Base-by-base conservation (phyloP, 1,140 invertebrate species). In the Dinoponera quadriceps region DNA sequence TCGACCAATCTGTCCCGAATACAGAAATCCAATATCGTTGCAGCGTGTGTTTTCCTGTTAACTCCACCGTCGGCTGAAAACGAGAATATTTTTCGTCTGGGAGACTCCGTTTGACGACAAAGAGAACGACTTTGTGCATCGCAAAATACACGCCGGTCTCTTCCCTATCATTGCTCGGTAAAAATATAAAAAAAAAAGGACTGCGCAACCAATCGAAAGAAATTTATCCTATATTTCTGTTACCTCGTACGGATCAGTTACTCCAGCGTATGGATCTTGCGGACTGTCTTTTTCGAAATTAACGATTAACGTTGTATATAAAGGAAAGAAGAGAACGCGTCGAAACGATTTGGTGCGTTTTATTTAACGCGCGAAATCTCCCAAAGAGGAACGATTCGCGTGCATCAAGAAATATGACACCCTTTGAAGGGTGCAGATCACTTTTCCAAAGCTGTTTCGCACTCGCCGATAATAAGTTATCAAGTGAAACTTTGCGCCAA, bases 11-110 rank as follows among this genome's bases (percentile, higher is more conserved):
- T 57, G 18, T 20, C 54, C 7, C 63, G 57, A 80, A 48, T 48
- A 57, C 33, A 44, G 51, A 69, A 69, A 80, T 69, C 18, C 51
- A 71, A 80, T 80, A 80, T 80, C 51, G 65, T 22, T 57, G 18
- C 62, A 33, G 2, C 20, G 48, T 3, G 59, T 16, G 18, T 29
- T 29, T 11, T 5, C 13, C 25, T 33, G 29, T 18, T 69, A 44
- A 78, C 55, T 27, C 59, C 57, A 18, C 14, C 11, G 54, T 3
- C 7, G 13, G n/a, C 9, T n/a, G 29, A 14, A 57, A 80, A 69
- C 13, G 65, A 78, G 49, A 68, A 11, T 57, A 29, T 80, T 59
- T 29, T 27, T 3, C 14, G n/a, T 66, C 13, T 2, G 33, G 5
- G n/a, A 66, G 7, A 27, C 33, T 7, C 3, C 16, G 49, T 57